A percentile compares a stretch with the other conserved stretches of the same genome.
Evolutionary conservation across 2,797 vertebrate genomes (phyloP).

Genomic region (Clarias fuscus): DNA sequence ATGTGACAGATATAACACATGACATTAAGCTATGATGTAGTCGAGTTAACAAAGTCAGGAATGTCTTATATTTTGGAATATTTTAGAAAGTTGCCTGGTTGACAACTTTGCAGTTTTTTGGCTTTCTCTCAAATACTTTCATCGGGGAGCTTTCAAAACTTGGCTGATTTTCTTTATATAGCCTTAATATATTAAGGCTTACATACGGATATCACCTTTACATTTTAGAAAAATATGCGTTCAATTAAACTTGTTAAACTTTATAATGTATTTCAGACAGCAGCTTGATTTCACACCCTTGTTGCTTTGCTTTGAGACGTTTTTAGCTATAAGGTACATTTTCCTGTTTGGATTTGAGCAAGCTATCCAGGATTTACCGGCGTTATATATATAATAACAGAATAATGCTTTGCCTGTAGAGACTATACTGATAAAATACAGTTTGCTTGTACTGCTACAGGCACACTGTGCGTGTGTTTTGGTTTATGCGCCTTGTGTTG

Average conservation of each 20-base stretch:
- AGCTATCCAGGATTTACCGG: slow-evolving; percentile 44
- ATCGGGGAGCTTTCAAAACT: neutral
- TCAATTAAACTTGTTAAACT: neutral
- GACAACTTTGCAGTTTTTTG: neutral
- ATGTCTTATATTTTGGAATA: neutral
- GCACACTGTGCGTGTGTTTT: slow-evolving; percentile 38
- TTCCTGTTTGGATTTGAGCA: slow-evolving; percentile 59
- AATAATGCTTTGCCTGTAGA: slow-evolving; percentile 10
- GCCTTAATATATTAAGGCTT: neutral
- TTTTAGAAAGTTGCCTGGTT: neutral
- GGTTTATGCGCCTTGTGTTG: slow-evolving; percentile 62
- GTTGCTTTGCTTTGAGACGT: slow-evolving; percentile 63
- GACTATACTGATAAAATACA: slow-evolving; percentile 20
- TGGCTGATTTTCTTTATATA: neutral
- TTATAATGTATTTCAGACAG: slow-evolving; percentile 41
- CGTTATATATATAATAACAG: slow-evolving; percentile 14
- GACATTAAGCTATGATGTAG: neutral
- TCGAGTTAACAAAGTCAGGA: neutral
- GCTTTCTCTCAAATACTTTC: neutral
- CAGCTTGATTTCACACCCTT: slow-evolving; percentile 68
- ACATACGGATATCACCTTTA: neutral
- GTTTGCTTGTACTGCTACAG: slow-evolving; percentile 29
- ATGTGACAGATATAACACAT: neutral
- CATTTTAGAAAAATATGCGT: neutral
- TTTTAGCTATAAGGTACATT: slow-evolving; percentile 70